phyloP scores from a whole-genome alignment of 2,888 invertebrate genomes.

The Perithous albicinctus region DNA sequence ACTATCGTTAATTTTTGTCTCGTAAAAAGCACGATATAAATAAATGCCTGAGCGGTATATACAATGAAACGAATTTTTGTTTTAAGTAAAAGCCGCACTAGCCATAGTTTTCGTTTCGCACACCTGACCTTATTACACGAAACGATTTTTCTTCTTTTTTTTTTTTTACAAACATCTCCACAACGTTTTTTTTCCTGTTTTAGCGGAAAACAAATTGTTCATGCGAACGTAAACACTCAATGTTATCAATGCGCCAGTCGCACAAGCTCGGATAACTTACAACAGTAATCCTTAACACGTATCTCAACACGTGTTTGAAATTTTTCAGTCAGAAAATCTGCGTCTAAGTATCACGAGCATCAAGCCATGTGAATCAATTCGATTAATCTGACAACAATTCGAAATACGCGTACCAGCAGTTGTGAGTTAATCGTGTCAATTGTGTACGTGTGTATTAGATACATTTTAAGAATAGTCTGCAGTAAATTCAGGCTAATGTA shows the following conservation, averaged over 20 bases:
- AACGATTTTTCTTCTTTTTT: too few relatives aligned
- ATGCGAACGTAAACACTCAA: slow-evolving; percentile 32
- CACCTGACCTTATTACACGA: slow-evolving; percentile 17
- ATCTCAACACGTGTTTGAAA: slow-evolving; percentile 3
- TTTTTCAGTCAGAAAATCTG: not conserved
- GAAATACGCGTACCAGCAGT: not conserved
- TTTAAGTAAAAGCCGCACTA: slow-evolving; percentile 83
- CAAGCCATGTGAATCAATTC: not conserved
- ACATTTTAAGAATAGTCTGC: slow-evolving; percentile 75
- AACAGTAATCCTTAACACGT: slow-evolving; percentile 14
- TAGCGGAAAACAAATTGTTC: slow-evolving; percentile 17
- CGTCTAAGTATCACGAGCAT: slow-evolving; percentile 13
- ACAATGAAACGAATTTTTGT: slow-evolving; percentile 73
- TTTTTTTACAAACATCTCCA: slow-evolving; percentile 11
- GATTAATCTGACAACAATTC: not conserved
- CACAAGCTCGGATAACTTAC: slow-evolving; percentile 27
- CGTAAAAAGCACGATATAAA: slow-evolving; percentile 83
- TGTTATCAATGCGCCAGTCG: slow-evolving; percentile 32
- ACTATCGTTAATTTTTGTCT: slow-evolving; percentile 78
- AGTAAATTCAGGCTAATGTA: slow-evolving; percentile 80
- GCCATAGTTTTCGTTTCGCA: slow-evolving; percentile 64
- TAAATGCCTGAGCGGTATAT: slow-evolving; percentile 84
- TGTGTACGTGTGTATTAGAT: slow-evolving; percentile 68
- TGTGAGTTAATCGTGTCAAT: slow-evolving; percentile 52
- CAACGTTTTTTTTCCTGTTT: slow-evolving; percentile 4